Evolutionary conservation across 2,797 vertebrate genomes (phyloP), one percentile per base, ranked within the genome.

Genomic region (Furcifer pardalis): DNA sequence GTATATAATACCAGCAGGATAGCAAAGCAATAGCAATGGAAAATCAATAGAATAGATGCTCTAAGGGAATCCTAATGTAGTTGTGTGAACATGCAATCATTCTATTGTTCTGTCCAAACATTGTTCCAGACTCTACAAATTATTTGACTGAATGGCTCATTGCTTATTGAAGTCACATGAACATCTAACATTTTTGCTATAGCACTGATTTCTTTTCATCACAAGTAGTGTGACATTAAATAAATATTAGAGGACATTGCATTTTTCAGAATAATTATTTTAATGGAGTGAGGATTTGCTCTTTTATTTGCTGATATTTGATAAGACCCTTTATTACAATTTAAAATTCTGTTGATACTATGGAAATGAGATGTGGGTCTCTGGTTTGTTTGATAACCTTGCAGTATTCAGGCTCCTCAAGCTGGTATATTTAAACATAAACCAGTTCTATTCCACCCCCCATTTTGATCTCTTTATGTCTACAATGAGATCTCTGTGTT

Each of bases 41-140:
- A 92, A 91, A 91, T 89, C 62, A 65, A 87, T 85, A 81, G 87
- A 90, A 66, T 86, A 76, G 76, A 82, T 81, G 25, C 81, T 88
- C 79, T 87, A 42, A 59, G 71, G 88, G 92, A 89, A 89, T 84
- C 75, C 88, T 91, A 75, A 65, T 60, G 69, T 25, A 90, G 87
- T 85, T 88, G 66, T 91, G 74, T 2, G 5, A 88, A 40, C 49
- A 83, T 86, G 87, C 76, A 92, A 87, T 90, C 68, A 78, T 37
- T 85, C 83, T 56, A 77, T 63, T 90, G 84, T 92, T 92, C 81
- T 86, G 59, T 88, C 44, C 91, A 87, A 81, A 91, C 87, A 89
- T 88, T 86, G 82, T 84, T 89, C 88, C 87, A 85, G 21, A 72
- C 79, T 80, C 0, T 4, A 88, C 86, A 49, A 77, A 84, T 85